Percentiles rank a stretch among this genome's conserved stretches.
Evolutionary conservation across 2,797 vertebrate species (phyloP).

Genomic region (Thalassophryne amazonica): DNA sequence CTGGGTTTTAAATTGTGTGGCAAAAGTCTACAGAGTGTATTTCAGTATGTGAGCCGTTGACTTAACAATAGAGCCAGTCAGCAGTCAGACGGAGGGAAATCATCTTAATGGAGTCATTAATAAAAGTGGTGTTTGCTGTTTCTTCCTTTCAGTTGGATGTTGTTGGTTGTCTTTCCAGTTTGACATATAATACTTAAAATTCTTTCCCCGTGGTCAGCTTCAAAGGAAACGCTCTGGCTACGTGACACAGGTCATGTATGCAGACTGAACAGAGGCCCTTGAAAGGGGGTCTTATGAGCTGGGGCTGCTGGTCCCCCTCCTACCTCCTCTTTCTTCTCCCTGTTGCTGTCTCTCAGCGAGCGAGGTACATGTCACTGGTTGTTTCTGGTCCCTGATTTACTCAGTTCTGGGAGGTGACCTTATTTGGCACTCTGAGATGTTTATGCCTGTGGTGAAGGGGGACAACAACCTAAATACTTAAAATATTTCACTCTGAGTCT

Average conservation of each 20-base stretch:
- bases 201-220: conserved; percentile 28
- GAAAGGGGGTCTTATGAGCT: conserved; percentile 51
- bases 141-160: neutral
- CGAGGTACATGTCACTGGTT: conserved; percentile 49
- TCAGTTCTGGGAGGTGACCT: conserved; percentile 63
- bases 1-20: conserved; percentile 16
- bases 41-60: neutral
- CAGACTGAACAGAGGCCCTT: conserved; percentile 56
- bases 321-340: conserved; percentile 8
- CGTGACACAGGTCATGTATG: conserved; percentile 59
- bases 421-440: conserved; percentile 62
- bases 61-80: neutral
- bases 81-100: neutral
- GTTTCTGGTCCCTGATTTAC: conserved; percentile 46
- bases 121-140: neutral
- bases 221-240: conserved; percentile 49
- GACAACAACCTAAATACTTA: conserved; percentile 53
- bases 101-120: neutral
- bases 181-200: conserved; percentile 16
- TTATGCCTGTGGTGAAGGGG: conserved; percentile 15
- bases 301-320: conserved; percentile 35
- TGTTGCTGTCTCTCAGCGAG: conserved; percentile 23
- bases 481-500: conserved; percentile 53
- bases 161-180: neutral
- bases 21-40: conserved; percentile 13